phyloP scores from a whole-genome alignment of 2,113 vertebrate species.

The Blennius ocellaris region DNA sequence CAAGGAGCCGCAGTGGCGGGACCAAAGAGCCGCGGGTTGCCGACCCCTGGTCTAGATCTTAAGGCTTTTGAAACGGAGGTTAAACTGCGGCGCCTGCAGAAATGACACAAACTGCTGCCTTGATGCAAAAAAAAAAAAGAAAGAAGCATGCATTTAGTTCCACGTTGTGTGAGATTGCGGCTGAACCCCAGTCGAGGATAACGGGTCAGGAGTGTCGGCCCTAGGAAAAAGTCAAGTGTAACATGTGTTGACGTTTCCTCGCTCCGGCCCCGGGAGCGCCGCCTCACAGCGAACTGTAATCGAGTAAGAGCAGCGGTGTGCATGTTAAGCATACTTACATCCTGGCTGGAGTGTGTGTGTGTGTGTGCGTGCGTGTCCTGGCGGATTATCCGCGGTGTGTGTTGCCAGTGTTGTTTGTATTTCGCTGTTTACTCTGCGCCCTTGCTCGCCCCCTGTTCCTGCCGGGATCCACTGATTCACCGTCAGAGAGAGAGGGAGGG shows the following conservation, averaged over 20 bases:
- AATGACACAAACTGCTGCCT: not conserved
- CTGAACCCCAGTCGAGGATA: constrained; percentile 45
- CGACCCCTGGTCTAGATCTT: no score
- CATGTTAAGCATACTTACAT: constrained; percentile 29
- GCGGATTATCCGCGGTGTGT: no score
- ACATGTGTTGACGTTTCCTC: constrained; percentile 68
- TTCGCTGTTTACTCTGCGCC: constrained; percentile 60
- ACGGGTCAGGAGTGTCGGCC: constrained; percentile 43
- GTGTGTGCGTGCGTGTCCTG: not conserved
- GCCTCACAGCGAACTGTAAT: constrained; percentile 62
- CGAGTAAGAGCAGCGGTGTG: constrained; percentile 52
- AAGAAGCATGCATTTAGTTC: no score
- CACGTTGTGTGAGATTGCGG: not conserved
- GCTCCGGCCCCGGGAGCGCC: constrained; percentile 50
- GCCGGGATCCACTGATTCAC: constrained; percentile 68
- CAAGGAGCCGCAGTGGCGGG: no score
- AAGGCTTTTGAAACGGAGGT: no score
- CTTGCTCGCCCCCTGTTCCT: constrained; percentile 55
- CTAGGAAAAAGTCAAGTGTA: constrained; percentile 60
- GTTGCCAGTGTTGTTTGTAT: constrained; percentile 51
- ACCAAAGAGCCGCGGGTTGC: no score
- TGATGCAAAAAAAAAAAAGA: not conserved
- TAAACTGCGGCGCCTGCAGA: not conserved
- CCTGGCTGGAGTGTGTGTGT: constrained; percentile 20
- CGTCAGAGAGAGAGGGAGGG: no score